Percentiles rank a stretch among this genome's conserved stretches.
Conservation (phyloP, 2,797 vertebrate genomes). For the Squalus acanthias region DNA sequence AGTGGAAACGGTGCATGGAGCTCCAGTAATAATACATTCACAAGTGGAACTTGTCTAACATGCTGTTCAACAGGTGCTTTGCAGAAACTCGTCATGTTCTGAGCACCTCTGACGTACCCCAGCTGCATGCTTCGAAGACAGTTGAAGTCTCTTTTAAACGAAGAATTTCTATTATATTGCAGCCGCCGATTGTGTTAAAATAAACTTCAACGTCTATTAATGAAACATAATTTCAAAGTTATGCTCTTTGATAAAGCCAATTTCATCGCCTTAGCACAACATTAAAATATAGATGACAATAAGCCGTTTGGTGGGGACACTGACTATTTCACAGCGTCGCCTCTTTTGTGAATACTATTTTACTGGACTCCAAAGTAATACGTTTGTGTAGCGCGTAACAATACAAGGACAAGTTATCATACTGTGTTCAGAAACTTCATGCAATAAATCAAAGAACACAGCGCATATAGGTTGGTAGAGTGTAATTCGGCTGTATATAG, state of each 20-base stretch:
- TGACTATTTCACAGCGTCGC: background rate
- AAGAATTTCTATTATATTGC: background rate
- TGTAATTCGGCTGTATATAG: background rate
- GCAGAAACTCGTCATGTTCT: background rate
- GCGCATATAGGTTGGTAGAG: too few relatives aligned
- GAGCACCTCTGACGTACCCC: background rate
- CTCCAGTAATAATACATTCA: background rate
- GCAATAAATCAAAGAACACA: background rate
- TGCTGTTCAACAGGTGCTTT: slow-evolving; percentile 18
- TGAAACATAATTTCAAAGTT: background rate
- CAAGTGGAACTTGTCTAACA: background rate
- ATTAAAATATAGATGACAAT: background rate
- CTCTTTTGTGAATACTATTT: background rate
- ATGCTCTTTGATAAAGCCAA: background rate
- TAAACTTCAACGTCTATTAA: background rate
- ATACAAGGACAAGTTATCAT: background rate
- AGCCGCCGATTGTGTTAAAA: background rate
- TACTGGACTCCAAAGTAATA: background rate
- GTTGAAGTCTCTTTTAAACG: background rate
- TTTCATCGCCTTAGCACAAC: too few relatives aligned
- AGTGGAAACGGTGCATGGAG: background rate
- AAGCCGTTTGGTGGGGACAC: background rate
- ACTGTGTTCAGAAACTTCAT: background rate
- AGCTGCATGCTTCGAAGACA: background rate
- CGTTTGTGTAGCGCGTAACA: background rate